Evolutionary conservation across 2,888 invertebrate species (phyloP).

Genomic region (Catocala sponsa): DNA sequence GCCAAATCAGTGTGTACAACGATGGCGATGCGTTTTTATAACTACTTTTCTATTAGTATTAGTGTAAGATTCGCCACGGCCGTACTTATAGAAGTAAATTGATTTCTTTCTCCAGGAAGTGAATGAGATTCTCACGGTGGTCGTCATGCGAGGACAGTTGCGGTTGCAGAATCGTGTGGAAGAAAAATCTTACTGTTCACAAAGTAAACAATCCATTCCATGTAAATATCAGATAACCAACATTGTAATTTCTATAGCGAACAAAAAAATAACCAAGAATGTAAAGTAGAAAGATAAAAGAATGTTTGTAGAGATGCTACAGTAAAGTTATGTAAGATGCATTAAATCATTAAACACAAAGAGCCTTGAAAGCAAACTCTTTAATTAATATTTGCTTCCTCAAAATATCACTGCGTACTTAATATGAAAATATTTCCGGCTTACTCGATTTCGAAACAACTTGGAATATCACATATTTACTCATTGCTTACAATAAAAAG

Average conservation of each 20-base stretch:
- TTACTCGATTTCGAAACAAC: not conserved
- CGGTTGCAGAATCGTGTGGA: constrained; percentile 39
- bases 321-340: constrained; percentile 27
- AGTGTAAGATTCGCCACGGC: constrained; percentile 38
- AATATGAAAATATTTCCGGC: constrained; percentile 20
- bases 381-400: constrained; percentile 29
- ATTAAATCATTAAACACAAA: constrained; percentile 23
- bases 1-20: constrained; percentile 16
- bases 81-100: constrained; percentile 48
- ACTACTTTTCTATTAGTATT: constrained; percentile 32
- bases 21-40: constrained; percentile 34
- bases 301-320: constrained; percentile 37
- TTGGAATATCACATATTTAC: not conserved
- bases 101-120: constrained; percentile 59
- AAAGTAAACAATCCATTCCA: constrained; percentile 23
- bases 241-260: not conserved
- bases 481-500: not conserved
- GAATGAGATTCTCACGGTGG: constrained; percentile 55
- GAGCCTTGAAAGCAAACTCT: constrained; percentile 26
- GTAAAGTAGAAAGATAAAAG: constrained; percentile 1
- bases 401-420: constrained; percentile 18
- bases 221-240: constrained; percentile 13
- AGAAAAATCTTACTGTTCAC: constrained; percentile 35
- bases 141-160: constrained; percentile 60
- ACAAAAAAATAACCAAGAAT: constrained; percentile 7